Evolutionary conservation across 2,888 invertebrate genomes (phyloP).

Genomic region (Rhagophthalmus giganteus): DNA sequence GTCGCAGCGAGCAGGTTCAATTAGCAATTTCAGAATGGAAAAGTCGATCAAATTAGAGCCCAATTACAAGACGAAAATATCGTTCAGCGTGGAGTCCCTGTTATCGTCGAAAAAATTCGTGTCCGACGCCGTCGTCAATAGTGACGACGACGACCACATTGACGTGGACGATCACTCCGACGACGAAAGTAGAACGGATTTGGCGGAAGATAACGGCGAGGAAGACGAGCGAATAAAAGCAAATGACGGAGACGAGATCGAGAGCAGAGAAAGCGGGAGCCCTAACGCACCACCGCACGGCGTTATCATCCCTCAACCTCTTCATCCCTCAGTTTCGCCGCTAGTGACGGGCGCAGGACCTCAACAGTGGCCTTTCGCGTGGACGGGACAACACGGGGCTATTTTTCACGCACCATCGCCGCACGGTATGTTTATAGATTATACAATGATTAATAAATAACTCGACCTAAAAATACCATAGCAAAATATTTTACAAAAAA

Average conservation of each 20-base stretch:
- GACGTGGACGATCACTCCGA: constrained; percentile 59
- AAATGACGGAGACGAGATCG: constrained; percentile 48
- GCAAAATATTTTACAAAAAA: too few species aligned
- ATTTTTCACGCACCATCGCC: constrained; percentile 65
- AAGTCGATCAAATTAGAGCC: constrained; percentile 42
- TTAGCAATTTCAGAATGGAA: constrained; percentile 16
- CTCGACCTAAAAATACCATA: too few species aligned
- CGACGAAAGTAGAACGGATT: constrained; percentile 48
- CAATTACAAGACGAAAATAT: constrained; percentile 66
- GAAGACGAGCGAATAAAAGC: constrained; percentile 53
- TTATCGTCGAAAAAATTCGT: constrained; percentile 51
- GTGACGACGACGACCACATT: constrained; percentile 39
- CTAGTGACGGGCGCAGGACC: constrained; percentile 51
- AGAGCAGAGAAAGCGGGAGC: constrained; percentile 54
- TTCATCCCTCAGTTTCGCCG: constrained; percentile 64
- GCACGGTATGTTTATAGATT: constrained; percentile 63
- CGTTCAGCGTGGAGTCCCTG: constrained; percentile 73
- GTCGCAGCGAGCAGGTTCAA: too few species aligned
- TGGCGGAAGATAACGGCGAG: constrained; percentile 47
- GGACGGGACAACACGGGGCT: constrained; percentile 62
- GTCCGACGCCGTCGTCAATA: constrained; percentile 31
- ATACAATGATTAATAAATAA: too few species aligned
- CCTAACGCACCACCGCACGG: constrained; percentile 60
- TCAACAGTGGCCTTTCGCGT: constrained; percentile 66
- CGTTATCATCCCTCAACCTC: constrained; percentile 69